These are phyloP conservation scores for Drosophila helvetica DNA, from an alignment of 2,888 invertebrate species.

Conservation along the genomic window DNA sequence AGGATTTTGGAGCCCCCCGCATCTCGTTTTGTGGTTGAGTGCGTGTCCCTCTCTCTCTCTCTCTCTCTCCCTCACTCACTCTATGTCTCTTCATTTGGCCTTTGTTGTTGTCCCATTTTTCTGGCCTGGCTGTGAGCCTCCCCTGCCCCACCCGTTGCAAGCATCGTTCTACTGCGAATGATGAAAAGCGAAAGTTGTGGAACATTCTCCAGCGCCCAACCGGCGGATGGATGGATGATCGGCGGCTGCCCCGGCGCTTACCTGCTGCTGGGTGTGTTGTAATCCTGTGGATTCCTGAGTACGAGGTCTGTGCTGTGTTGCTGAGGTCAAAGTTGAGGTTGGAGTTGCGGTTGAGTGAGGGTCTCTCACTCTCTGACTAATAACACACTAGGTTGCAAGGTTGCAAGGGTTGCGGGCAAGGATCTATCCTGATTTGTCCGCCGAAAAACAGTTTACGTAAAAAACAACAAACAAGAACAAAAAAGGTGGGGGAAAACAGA, in stretches of 20 bases:
- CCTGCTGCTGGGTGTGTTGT: slow-evolving; percentile 8
- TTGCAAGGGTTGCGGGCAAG: background rate
- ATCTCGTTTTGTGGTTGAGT: slow-evolving; percentile 41
- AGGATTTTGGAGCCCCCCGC: background rate
- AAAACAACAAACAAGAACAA: slow-evolving; percentile 1
- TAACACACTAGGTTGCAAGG: background rate
- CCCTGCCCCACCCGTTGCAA: background rate
- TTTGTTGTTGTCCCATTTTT: slow-evolving; percentile 31
- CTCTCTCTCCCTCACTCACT: slow-evolving; percentile 16
- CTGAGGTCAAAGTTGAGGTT: slow-evolving; percentile 1
- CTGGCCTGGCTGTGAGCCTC: background rate
- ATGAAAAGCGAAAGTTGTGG: slow-evolving; percentile 58
- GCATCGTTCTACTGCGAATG: background rate
- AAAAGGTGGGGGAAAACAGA: slow-evolving; percentile 1
- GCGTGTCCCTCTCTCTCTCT: slow-evolving; percentile 27
- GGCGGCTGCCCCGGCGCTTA: slow-evolving; percentile 11
- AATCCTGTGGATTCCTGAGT: slow-evolving; percentile 1
- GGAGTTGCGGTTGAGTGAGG: background rate
- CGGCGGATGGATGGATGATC: background rate
- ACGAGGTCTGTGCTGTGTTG: background rate
- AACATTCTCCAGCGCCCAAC: background rate
- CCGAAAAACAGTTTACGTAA: background rate
- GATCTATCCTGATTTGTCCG: background rate
- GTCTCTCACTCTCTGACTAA: background rate
- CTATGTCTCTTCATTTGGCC: slow-evolving; percentile 32